Evolutionary conservation across 2,797 vertebrate genomes (phyloP).

Genomic region (Chromis chromis): DNA sequence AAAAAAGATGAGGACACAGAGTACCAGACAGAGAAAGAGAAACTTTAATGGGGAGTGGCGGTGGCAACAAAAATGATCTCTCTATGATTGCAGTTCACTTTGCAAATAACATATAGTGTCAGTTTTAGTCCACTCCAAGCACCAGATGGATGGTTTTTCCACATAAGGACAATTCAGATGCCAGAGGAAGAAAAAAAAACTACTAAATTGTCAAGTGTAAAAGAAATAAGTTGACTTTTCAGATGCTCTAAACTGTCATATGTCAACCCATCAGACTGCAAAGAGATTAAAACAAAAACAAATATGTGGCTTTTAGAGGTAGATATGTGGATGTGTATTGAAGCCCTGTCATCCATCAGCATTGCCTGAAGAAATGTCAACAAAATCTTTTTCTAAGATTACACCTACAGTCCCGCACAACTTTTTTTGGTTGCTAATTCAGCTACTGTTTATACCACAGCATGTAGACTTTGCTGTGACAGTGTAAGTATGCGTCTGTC

Average conservation of each 20-base stretch:
- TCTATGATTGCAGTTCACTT: conserved; percentile 66
- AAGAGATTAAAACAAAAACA: conserved; percentile 65
- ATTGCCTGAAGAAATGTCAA: conserved; percentile 43
- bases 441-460: conserved; percentile 14
- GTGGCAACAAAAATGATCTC: conserved; percentile 59
- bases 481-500: not conserved
- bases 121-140: conserved; percentile 62
- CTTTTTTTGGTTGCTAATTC: conserved; percentile 17
- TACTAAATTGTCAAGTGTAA: conserved; percentile 62
- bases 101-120: conserved; percentile 75
- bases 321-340: conserved; percentile 28
- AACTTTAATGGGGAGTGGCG: conserved; percentile 54
- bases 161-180: conserved; percentile 65
- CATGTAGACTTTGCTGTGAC: conserved; percentile 1
- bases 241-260: conserved; percentile 61
- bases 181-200: conserved; percentile 48
- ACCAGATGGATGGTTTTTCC: conserved; percentile 66
- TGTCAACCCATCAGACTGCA: conserved; percentile 57
- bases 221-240: conserved; percentile 59
- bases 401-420: conserved; percentile 9
- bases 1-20: conserved; percentile 29
- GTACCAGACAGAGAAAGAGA: conserved; percentile 39
- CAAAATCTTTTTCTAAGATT: conserved; percentile 38
- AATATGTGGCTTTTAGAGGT: conserved; percentile 56
- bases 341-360: conserved; percentile 37